Evolutionary conservation across 1,140 invertebrate species (phyloP), one percentile per base, ranked within the genome.

Genomic region (Drosophila sturtevanti): DNA sequence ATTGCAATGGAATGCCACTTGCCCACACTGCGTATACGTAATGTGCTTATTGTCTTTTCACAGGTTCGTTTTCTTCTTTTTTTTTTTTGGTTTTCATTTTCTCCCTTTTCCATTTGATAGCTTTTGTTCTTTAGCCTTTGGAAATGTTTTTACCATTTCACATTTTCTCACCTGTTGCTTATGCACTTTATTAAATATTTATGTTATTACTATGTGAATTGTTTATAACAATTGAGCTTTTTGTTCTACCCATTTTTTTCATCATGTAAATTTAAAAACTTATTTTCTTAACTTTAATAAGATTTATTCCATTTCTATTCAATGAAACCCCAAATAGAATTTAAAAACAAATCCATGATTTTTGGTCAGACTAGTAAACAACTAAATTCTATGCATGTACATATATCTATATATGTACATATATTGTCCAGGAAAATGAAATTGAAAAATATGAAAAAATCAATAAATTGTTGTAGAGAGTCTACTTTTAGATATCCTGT

Each of bases 1-100:
- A 86, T 79, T 73, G 76, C 71, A 55, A 35, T 56, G 63, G 16
- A 48, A 48, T 48, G 41, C 41, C 48, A 31, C 61, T 44, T 54
- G 55, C 34, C 54, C 24, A 54, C 48, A 63, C 55, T 37, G 38
- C 52, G 67, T 52, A 75, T 77, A 71, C 72, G 72, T 34, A 62
- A 75, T 72, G 67, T 60, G 64, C 16, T 54, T 56, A 63, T 75
- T 72, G 71, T 63, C 34, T 55, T 48, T 48, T 27, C 21, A 18
- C 27, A 31, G 27, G 22, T 6, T 31, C 5, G 5, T 31, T 31
- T 31, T 6, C 6, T 1, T 31, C 7, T 1, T 6, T 31, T 7
- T 31, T 31, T 31, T 6, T 7, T 31, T 31, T 18, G 7, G 14
- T 18, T 14, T 10, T 37, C 34, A 9, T 35, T 56, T 63, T 58